Evolutionary conservation across 2,888 invertebrate species (phyloP).

Genomic region (Zhengitettix transpicula): DNA sequence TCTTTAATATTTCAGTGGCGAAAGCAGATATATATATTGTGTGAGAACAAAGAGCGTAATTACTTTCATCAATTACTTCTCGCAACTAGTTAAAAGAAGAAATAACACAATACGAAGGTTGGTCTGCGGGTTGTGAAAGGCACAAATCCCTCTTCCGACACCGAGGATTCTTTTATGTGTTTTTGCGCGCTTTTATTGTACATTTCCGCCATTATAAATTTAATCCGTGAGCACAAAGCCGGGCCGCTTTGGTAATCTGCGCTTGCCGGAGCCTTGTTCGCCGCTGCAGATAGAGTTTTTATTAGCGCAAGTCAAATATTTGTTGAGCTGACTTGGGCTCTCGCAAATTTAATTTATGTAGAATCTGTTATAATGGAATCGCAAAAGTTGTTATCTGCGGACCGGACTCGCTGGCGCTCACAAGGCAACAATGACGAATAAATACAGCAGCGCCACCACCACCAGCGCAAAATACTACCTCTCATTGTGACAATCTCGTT

Average conservation of each 20-base stretch:
- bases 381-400: neutral
- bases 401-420: no score
- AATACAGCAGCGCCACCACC: no score
- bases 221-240: neutral
- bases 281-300: neutral
- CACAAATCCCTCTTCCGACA: neutral
- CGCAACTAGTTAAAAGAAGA: no score
- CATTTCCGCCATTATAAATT: neutral
- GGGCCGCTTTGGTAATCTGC: neutral
- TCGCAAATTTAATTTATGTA: constrained; percentile 1
- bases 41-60: no score
- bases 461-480: neutral
- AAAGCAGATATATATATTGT: no score
- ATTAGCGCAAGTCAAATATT: neutral
- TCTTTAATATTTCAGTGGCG: no score
- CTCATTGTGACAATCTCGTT: neutral
- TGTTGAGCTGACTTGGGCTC: neutral
- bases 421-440: neutral
- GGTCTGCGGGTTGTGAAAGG: no score
- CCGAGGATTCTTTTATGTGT: neutral
- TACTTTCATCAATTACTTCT: no score
- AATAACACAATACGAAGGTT: no score
- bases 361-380: constrained; percentile 1
- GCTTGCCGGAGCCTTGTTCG: no score
- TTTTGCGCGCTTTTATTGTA: neutral